These are phyloP conservation scores for Plemyria rubiginata DNA, from an alignment of 2,888 invertebrate genomes.

Conservation along the genomic window DNA sequence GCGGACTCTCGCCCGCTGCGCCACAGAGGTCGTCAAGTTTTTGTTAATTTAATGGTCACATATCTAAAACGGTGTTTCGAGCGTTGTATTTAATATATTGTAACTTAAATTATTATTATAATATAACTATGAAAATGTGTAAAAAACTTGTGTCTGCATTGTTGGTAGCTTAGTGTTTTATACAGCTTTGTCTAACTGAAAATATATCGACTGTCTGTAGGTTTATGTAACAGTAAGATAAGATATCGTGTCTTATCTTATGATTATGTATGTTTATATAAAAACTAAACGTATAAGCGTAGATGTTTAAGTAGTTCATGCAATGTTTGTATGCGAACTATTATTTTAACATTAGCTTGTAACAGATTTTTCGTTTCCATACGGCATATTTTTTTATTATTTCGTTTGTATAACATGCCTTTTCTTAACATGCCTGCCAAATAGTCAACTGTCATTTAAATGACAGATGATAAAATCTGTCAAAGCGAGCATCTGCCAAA, in stretches of 20 bases:
- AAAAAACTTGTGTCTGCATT: slow-evolving; percentile 36
- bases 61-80: slow-evolving; percentile 24
- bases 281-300: slow-evolving; percentile 34
- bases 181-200: slow-evolving; percentile 39
- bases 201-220: slow-evolving; percentile 43
- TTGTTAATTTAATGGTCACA: slow-evolving; percentile 18
- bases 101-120: slow-evolving; percentile 7
- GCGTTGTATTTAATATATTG: slow-evolving; percentile 5
- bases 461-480: slow-evolving; percentile 1
- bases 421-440: slow-evolving; percentile 4
- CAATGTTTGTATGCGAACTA: slow-evolving; percentile 31
- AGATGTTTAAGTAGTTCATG: slow-evolving; percentile 39
- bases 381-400: slow-evolving; percentile 38
- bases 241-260: slow-evolving; percentile 29
- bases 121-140: slow-evolving; percentile 28
- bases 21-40: too few relatives aligned
- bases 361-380: slow-evolving; percentile 37
- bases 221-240: slow-evolving; percentile 36
- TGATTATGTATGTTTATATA: slow-evolving; percentile 27
- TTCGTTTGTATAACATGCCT: slow-evolving; percentile 32
- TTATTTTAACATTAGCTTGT: slow-evolving; percentile 32
- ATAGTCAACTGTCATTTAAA: not conserved
- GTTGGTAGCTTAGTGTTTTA: slow-evolving; percentile 38
- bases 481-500: slow-evolving; percentile 3
- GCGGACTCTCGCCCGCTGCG: too few relatives aligned